Conservation (phyloP, 2,888 invertebrate species). For the Machimus atricapillus region DNA sequence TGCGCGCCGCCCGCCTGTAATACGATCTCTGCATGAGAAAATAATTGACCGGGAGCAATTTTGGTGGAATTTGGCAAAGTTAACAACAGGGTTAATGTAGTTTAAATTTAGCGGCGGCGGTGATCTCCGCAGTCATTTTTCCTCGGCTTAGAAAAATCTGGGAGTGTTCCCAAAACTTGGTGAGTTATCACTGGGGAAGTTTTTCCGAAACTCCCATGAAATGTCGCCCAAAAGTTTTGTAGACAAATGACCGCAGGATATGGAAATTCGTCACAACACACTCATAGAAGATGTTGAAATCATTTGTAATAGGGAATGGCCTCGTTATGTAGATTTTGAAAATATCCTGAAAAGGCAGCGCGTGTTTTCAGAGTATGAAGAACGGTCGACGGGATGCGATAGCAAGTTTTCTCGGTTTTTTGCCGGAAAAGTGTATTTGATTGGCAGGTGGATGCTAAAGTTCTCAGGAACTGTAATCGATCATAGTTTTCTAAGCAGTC, state of each 20-base stretch:
- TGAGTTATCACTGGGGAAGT: not conserved
- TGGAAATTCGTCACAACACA: conserved; percentile 30
- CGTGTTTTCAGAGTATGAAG: not conserved
- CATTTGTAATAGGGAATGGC: conserved; percentile 25
- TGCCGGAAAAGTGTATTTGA: conserved; percentile 8
- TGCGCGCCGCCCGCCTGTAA: not conserved
- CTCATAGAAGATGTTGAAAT: conserved; percentile 14
- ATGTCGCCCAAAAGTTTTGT: not conserved
- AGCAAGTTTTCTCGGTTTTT: conserved; percentile 12
- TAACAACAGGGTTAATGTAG: conserved; percentile 5
- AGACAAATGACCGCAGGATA: conserved; percentile 33
- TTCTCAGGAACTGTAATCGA: conserved; percentile 30
- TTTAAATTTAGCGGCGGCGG: not conserved
- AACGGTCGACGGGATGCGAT: not conserved
- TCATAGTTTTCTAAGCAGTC: conserved; percentile 29
- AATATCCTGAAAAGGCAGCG: conserved; percentile 9
- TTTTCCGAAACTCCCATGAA: not conserved
- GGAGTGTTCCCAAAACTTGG: not conserved
- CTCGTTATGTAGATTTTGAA: conserved; percentile 33
- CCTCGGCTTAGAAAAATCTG: not conserved
- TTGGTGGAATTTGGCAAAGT: conserved; percentile 2
- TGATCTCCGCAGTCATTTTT: conserved; percentile 10
- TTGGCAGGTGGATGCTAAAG: conserved; percentile 34
- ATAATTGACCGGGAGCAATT: conserved; percentile 15
- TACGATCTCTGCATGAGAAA: not conserved